Evolutionary conservation across 2,113 vertebrate genomes (phyloP), one percentile per base, ranked within the genome.

Genomic region (Galeopterus variegatus): DNA sequence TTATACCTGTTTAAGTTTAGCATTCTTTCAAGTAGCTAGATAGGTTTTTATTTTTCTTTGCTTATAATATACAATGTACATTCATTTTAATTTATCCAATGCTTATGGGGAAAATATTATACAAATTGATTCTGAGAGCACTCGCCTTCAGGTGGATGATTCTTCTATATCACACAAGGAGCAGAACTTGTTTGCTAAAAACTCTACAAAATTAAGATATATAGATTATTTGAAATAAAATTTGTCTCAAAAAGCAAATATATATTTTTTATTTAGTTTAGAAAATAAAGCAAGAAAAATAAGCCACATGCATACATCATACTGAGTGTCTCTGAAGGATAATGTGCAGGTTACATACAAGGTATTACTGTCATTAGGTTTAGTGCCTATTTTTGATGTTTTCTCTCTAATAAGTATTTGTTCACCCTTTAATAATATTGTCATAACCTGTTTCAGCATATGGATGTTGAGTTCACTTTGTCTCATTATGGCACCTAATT

Each of bases 391-490:
- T 90, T 90, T 83, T 77, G 67, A 45, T 41, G 33, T 33, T 85
- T 95, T 87, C n/a, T 93, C 65, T 64, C 52, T 52, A 26, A 70
- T 89, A 6, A 65, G 26, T 58, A 96, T 96, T 85, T n/a, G 9
- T 69, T 67, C 8, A 31, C 3, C 10, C 64, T 56, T 96, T 93
- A 94, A 70, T 86, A 93, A 70, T 56, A 84, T 82, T 54, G 65
- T 52, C 54, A 86, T 79, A 92, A 69, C 7, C 12, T 86, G 11
- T 90, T 87, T 54, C 21, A 95, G 8, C 73, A 72, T 96, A 93
- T 92, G 79, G 60, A 69, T 81, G 26, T 4, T 88, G 65, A 97
- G 92, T 92, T 96, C 92, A 89, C 62, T 96, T 92, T 90, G 41
- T 41, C 62, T 82, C 64, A 79, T 92, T 95, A 54, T 85, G 76